phyloP scores from a whole-genome alignment of 2,797 vertebrate species.

The Eulemur coronatus region DNA sequence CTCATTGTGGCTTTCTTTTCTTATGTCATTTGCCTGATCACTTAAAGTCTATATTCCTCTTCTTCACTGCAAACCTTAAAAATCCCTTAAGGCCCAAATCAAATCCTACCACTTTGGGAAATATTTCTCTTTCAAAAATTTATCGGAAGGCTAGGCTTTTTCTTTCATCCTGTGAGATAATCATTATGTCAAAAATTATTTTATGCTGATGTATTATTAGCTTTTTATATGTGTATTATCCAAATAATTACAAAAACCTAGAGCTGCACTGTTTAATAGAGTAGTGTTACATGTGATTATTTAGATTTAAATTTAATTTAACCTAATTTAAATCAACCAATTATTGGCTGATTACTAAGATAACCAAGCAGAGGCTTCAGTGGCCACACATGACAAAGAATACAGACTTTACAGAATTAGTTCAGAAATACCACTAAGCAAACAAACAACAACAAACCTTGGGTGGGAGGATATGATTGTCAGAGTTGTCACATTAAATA shows the following conservation, averaged over 20 bases:
- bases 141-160: background rate
- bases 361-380: background rate
- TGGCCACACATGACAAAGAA: background rate
- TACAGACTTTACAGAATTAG: background rate
- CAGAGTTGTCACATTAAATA: background rate
- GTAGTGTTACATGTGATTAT: background rate
- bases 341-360: background rate
- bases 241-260: background rate
- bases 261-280: background rate
- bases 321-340: background rate
- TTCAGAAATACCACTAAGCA: background rate
- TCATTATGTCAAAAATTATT: background rate
- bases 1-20: background rate
- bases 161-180: background rate
- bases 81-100: background rate
- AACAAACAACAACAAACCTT: background rate
- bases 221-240: background rate
- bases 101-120: background rate
- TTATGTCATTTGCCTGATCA: background rate
- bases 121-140: background rate
- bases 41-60: background rate
- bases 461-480: background rate
- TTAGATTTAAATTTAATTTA: background rate
- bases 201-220: background rate
- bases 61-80: background rate